Conservation (phyloP, 2,888 invertebrate genomes). For the Fabriciana adippe region DNA sequence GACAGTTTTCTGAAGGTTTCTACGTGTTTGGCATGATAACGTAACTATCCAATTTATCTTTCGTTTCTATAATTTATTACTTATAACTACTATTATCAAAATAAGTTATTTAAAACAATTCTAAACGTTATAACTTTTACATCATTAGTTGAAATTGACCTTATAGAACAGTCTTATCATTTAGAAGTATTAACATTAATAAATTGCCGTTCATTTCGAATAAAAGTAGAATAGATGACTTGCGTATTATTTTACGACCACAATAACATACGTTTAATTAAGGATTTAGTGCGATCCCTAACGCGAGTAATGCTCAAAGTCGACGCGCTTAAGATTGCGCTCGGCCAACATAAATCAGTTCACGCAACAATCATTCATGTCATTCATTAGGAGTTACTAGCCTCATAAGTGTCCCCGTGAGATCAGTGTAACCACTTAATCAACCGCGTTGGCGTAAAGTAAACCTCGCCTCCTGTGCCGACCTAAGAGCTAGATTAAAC, state of each 20-base stretch:
- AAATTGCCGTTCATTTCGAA: no score
- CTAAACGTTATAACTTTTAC: no score
- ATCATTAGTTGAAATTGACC: no score
- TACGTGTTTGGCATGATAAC: neutral
- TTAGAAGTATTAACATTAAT: no score
- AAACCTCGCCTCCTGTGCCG: conserved; percentile 55
- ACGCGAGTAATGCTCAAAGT: neutral
- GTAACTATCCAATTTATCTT: neutral
- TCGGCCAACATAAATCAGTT: conserved; percentile 40
- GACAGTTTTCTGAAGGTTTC: conserved; percentile 8
- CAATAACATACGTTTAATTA: neutral
- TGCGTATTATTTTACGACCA: no score
- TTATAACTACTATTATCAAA: no score
- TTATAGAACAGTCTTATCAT: no score
- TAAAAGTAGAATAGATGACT: no score
- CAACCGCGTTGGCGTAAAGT: conserved; percentile 47
- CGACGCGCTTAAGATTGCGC: conserved; percentile 10
- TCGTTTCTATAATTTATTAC: no score
- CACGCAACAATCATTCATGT: conserved; percentile 45
- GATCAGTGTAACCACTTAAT: conserved; percentile 49
- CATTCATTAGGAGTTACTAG: conserved; percentile 44
- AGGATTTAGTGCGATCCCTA: neutral
- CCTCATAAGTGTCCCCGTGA: conserved; percentile 48
- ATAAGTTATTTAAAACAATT: no score
- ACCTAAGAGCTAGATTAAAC: conserved; percentile 78